These are phyloP conservation scores for Corvus hawaiiensis DNA, from an alignment of 2,113 vertebrate genomes.

Conservation along the genomic window DNA sequence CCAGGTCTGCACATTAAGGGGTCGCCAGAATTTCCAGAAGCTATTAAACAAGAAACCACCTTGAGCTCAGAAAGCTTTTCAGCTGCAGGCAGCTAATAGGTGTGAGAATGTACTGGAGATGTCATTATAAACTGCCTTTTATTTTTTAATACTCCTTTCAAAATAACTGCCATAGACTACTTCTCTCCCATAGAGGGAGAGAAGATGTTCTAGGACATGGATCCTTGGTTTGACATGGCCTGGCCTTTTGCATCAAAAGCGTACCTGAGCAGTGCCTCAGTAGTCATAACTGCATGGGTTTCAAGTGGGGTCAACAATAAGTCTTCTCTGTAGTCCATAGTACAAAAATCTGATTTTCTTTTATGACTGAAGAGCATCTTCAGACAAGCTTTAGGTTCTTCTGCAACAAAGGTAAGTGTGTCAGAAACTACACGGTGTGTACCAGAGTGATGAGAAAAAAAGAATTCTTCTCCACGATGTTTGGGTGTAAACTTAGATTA, in stretches of 20 bases:
- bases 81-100: background rate
- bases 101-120: background rate
- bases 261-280: background rate
- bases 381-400: background rate
- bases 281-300: background rate
- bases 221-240: background rate
- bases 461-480: background rate
- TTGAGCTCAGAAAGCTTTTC: background rate
- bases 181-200: background rate
- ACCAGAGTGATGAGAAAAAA: background rate
- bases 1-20: background rate
- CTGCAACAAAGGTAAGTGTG: background rate
- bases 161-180: background rate
- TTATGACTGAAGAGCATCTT: background rate
- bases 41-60: background rate
- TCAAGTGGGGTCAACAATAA: background rate
- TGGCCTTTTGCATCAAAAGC: background rate
- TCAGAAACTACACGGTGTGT: background rate
- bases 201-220: background rate
- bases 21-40: background rate
- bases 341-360: background rate
- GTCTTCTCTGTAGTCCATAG: background rate
- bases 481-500: background rate
- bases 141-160: background rate
- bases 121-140: background rate